Evolutionary conservation across 2,888 invertebrate species (phyloP), one percentile per base, ranked within the genome.

Genomic region (Papilio demoleus): DNA sequence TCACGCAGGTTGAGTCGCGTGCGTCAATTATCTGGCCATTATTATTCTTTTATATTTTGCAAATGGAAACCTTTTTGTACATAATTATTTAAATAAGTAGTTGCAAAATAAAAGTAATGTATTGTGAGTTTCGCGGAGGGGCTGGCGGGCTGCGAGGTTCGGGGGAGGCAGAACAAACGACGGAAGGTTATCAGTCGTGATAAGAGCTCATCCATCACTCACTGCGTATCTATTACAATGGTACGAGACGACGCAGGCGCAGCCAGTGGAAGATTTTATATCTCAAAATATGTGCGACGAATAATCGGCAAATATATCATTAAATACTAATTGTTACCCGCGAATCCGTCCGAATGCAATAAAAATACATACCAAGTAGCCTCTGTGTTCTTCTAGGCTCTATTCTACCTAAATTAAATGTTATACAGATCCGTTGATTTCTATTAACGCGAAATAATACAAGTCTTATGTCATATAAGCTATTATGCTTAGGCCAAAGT

Each of bases 191-290:
- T 91, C 91, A 87, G 76, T 77, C 69, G 74, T 82, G 92, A 91
- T 92, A 91, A 91, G 83, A 85, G 80, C 84, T 77, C 86, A 92
- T 92, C 92, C 88, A 91, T 92, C 90, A 91, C 78, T 75, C 74
- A 59, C 66, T 62, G 63, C 75, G 70, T 73, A 75, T 75, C 74
- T 76, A 75, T 74, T 70, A 74, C 74, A 74, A 73, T 72, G 71
- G 72, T 70, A 68, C 64, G 62, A 75, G 73, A 73, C 74, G 68
- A 62, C 68, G 68, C 72, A 70, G 68, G 60, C 68, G 70, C 72
- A 70, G 73, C 74, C 78, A 75, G 77, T 81, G 88, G 86, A 88
- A 88, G 82, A 88, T 88, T 89, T 87, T 81, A 76, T 80, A 78
- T 74, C 60, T 24, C 27, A 38, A 22, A 64, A 17, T 8, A n/a